phyloP scores from a whole-genome alignment of 2,888 invertebrate species.

The Dicranocentrus wangi region DNA sequence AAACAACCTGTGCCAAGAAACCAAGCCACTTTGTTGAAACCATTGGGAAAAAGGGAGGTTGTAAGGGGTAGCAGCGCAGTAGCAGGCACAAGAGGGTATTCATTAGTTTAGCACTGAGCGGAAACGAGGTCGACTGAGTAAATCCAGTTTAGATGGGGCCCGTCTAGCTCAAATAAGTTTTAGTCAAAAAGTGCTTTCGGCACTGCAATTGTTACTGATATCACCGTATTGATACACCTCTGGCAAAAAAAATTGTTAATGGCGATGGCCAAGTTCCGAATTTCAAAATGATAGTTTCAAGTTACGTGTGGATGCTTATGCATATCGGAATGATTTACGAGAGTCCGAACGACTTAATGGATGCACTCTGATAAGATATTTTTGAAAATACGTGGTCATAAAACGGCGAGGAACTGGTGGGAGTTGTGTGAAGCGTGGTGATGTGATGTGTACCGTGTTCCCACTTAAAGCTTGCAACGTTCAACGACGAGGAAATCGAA shows the following conservation, averaged over 20 bases:
- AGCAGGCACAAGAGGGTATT: background rate
- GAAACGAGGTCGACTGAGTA: constrained; percentile 52
- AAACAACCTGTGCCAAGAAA: constrained; percentile 34
- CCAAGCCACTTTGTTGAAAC: constrained; percentile 20
- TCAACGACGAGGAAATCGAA: background rate
- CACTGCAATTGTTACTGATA: background rate
- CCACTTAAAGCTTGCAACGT: background rate
- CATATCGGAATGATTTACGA: constrained; percentile 11
- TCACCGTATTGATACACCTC: background rate
- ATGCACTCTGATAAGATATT: constrained; percentile 38
- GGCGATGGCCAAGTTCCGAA: no score
- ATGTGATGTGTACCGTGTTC: background rate
- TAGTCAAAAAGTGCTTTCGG: no score
- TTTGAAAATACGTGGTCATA: no score
- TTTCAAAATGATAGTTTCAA: no score
- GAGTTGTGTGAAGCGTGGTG: background rate
- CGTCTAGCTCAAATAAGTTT: background rate
- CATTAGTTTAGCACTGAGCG: constrained; percentile 36
- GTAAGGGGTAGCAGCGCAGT: no score
- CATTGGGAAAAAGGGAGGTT: no score
- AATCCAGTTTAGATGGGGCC: constrained; percentile 45
- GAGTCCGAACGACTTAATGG: constrained; percentile 27
- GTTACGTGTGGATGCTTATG: no score
- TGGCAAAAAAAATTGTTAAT: background rate
- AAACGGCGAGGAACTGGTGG: no score